Evolutionary conservation across 1,140 invertebrate genomes (phyloP).

Genomic region (Tetragonula clypearis): DNA sequence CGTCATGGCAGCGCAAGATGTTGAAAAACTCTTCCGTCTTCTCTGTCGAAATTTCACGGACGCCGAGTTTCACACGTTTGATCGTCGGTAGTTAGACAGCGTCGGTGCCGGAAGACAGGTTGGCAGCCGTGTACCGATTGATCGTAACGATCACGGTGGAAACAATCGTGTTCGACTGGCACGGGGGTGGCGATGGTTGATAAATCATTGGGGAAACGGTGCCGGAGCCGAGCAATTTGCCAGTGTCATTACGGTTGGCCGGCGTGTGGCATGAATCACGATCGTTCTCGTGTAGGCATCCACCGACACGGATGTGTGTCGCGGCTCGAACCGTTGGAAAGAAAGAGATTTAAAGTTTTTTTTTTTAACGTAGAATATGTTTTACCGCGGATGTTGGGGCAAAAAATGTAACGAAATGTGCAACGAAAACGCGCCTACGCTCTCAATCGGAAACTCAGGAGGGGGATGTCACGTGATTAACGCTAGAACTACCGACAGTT

Average conservation of each 20-base stretch:
- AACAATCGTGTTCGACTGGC: constrained; percentile 46
- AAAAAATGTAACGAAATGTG: too few relatives aligned
- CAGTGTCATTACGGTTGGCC: constrained; percentile 58
- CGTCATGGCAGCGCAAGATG: too few relatives aligned
- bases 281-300: not conserved
- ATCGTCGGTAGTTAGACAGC: too few relatives aligned
- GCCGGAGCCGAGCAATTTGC: constrained; percentile 59
- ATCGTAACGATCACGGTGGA: constrained; percentile 13
- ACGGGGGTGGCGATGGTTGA: constrained; percentile 52
- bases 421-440: too few relatives aligned
- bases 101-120: not conserved
- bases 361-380: not conserved
- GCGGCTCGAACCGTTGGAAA: not conserved
- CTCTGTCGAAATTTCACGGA: too few relatives aligned
- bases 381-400: too few relatives aligned
- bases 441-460: too few relatives aligned
- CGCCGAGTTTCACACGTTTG: too few relatives aligned
- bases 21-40: too few relatives aligned
- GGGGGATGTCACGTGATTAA: too few relatives aligned
- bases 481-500: too few relatives aligned
- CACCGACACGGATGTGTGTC: constrained; percentile 49
- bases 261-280: constrained; percentile 57
- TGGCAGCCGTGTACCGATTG: not conserved
- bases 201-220: constrained; percentile 59
- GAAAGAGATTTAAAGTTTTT: constrained; percentile 51